phyloP scores from a whole-genome alignment of 2,888 invertebrate species.

The Malachius bipustulatus region DNA sequence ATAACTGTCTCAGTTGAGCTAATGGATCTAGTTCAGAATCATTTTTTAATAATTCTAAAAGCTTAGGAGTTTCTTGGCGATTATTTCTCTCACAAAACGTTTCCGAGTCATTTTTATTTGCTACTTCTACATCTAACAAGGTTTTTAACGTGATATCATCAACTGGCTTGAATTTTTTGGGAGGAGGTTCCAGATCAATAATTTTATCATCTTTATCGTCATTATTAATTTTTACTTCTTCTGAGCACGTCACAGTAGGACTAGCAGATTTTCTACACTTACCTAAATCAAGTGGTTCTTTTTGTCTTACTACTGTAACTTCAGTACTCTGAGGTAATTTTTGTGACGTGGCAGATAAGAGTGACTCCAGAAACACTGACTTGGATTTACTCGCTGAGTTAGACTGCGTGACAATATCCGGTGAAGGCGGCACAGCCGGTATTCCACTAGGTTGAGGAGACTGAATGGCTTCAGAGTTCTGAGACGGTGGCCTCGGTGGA shows the following conservation, averaged over 20 bases:
- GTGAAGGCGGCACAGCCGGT: slow-evolving; percentile 57
- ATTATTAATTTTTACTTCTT: slow-evolving; percentile 51
- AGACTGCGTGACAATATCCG: slow-evolving; percentile 47
- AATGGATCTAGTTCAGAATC: slow-evolving; percentile 50
- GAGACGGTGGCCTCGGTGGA: slow-evolving; percentile 49
- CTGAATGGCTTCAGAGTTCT: slow-evolving; percentile 59
- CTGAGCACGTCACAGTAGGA: slow-evolving; percentile 63
- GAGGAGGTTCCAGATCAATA: slow-evolving; percentile 36
- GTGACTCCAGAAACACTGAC: slow-evolving; percentile 36
- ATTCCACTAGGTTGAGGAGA: slow-evolving; percentile 63
- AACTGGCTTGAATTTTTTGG: slow-evolving; percentile 41
- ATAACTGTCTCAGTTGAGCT: slow-evolving; percentile 57
- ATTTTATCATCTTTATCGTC: slow-evolving; percentile 8
- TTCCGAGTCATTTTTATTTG: slow-evolving; percentile 3
- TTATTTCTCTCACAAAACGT: slow-evolving; percentile 26
- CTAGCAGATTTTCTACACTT: slow-evolving; percentile 55
- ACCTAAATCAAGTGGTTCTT: slow-evolving; percentile 58
- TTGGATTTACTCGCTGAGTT: slow-evolving; percentile 16
- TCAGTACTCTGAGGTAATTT: slow-evolving; percentile 46
- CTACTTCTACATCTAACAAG: slow-evolving; percentile 36
- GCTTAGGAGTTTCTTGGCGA: slow-evolving; percentile 33
- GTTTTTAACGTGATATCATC: slow-evolving; percentile 38
- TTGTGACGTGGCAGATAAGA: slow-evolving; percentile 47
- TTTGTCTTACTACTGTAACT: slow-evolving; percentile 42
- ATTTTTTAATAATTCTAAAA: slow-evolving; percentile 37